Percentiles rank a stretch among this genome's conserved stretches.
Conservation (phyloP, 1,140 invertebrate genomes). For the Andrena cerasifolii region DNA sequence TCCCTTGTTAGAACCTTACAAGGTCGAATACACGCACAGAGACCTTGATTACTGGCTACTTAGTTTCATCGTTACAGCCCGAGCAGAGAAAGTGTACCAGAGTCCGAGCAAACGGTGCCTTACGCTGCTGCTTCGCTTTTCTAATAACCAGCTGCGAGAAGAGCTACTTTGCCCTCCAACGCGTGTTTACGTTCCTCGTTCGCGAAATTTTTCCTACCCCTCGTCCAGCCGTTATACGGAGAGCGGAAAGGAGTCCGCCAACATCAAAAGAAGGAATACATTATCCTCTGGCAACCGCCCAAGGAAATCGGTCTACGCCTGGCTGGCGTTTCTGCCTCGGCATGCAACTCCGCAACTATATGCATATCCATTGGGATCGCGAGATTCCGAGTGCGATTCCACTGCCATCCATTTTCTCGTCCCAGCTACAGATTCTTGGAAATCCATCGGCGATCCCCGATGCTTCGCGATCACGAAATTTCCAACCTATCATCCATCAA, state of each 20-base stretch:
- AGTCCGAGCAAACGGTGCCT: too few relatives aligned
- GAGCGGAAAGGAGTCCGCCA: constrained; percentile 18
- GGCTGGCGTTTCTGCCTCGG: constrained; percentile 36
- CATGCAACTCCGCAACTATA: constrained; percentile 32
- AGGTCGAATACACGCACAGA: too few relatives aligned
- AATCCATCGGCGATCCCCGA: constrained; percentile 20
- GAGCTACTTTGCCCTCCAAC: neutral
- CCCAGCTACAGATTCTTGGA: constrained; percentile 15
- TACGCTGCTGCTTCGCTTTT: too few relatives aligned
- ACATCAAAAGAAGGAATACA: constrained; percentile 71
- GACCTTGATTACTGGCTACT: too few relatives aligned
- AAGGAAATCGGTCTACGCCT: constrained; percentile 66
- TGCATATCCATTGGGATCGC: constrained; percentile 31
- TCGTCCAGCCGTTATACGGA: constrained; percentile 10
- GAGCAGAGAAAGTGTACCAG: too few relatives aligned
- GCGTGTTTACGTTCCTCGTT: neutral
- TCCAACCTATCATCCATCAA: too few relatives aligned
- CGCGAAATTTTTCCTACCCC: neutral
- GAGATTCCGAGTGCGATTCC: constrained; percentile 17
- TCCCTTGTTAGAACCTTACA: too few relatives aligned
- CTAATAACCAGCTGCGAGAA: neutral
- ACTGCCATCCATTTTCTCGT: neutral
- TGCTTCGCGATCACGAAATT: too few relatives aligned
- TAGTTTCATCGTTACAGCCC: too few relatives aligned
- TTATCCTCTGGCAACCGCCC: constrained; percentile 68